Conservation (phyloP, 1,140 invertebrate genomes). For the Dysdera silvatica region DNA sequence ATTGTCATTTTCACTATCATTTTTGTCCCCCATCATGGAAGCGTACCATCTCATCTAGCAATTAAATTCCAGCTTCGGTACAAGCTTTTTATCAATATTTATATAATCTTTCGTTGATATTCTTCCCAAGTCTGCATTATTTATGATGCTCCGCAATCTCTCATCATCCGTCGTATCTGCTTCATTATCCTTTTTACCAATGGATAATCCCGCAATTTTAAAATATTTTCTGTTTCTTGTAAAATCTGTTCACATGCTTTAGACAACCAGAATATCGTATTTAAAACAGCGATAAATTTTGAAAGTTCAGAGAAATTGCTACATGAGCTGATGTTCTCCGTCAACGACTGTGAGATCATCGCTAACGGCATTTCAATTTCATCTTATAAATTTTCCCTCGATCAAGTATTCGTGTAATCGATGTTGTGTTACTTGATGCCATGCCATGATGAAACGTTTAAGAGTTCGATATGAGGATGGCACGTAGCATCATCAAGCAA, state of each 20-base stretch:
- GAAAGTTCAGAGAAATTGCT: background rate
- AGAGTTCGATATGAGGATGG: background rate
- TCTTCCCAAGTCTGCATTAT: too few relatives aligned
- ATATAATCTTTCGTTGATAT: too few relatives aligned
- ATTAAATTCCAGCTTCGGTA: too few relatives aligned
- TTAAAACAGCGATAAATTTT: background rate
- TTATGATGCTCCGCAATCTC: too few relatives aligned
- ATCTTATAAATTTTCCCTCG: conserved; percentile 33
- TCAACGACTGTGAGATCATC: background rate
- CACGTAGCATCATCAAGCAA: conserved; percentile 2
- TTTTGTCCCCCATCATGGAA: too few relatives aligned
- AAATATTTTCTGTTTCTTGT: background rate
- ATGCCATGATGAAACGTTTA: conserved; percentile 22
- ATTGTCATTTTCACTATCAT: too few relatives aligned
- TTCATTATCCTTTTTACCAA: too few relatives aligned
- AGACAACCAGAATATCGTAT: background rate
- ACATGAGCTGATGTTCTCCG: background rate
- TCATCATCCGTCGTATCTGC: too few relatives aligned
- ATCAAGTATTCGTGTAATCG: conserved; percentile 33
- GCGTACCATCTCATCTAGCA: too few relatives aligned
- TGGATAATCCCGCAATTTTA: background rate
- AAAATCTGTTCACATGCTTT: background rate
- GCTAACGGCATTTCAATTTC: conserved; percentile 20
- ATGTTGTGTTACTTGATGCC: conserved; percentile 32
- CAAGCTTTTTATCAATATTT: too few relatives aligned